A percentile compares a stretch with the other conserved stretches of the same genome.
Conservation (phyloP, 2,888 invertebrate species). For the Acanthosoma haemorrhoidale region DNA sequence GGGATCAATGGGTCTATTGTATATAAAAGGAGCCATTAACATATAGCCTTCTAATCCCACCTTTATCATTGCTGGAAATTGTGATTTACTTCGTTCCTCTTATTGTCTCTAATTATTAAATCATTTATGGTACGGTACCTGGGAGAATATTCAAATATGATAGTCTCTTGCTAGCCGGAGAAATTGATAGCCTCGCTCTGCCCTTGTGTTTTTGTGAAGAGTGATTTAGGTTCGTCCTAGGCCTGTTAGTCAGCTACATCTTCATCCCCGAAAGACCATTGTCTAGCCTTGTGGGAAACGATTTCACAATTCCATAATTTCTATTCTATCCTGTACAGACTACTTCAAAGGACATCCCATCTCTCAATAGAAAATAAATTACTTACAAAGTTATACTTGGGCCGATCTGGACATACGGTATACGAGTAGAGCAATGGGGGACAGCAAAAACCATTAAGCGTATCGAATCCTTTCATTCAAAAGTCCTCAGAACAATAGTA, state of each 20-base stretch:
- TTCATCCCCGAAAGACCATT: neutral
- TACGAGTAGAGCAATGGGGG: too few species aligned
- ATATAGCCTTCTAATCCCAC: neutral
- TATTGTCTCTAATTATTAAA: constrained; percentile 15
- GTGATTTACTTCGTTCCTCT: constrained; percentile 5
- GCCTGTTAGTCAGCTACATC: neutral
- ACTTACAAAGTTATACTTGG: too few species aligned
- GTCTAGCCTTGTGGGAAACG: too few species aligned
- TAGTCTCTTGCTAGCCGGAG: neutral
- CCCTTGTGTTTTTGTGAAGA: neutral
- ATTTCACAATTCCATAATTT: too few species aligned
- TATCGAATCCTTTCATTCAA: too few species aligned
- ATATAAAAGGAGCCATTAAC: constrained; percentile 8
- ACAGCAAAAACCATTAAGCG: too few species aligned
- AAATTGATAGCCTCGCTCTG: neutral
- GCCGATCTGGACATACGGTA: too few species aligned
- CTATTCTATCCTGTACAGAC: too few species aligned
- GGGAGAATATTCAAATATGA: neutral
- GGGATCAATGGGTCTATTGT: constrained; percentile 17
- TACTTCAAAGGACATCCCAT: too few species aligned
- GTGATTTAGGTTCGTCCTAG: neutral
- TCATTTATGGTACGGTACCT: constrained; percentile 14
- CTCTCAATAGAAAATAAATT: too few species aligned
- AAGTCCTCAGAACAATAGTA: too few species aligned
- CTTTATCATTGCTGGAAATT: constrained; percentile 2